Evolutionary conservation across 2,888 invertebrate species (phyloP), one percentile per base, ranked within the genome.

Genomic region (Augiades crinisus): DNA sequence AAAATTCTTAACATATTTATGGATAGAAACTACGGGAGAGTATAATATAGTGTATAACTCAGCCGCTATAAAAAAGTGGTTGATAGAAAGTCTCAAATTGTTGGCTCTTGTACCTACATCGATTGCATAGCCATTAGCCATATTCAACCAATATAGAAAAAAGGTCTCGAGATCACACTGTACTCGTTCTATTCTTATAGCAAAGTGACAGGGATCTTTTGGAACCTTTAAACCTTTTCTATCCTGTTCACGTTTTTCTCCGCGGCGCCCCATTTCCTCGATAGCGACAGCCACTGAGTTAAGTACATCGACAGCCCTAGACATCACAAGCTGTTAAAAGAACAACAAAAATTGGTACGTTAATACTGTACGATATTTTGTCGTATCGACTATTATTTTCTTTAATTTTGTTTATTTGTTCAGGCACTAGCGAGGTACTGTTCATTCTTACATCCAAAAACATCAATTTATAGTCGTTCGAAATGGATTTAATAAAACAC

Each of bases 221-320:
- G 30, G 6, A n/a, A 14, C 21, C 19, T 30, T 38, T 36, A 24
- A 38, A 37, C 24, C 31, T 36, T 12, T 30, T 10, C 44, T 21
- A 33, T 22, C 44, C 33, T 22, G 33, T 33, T 33, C 43, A 13
- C 31, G 47, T 38, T 30, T 30, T 30, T 31, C 16, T 40, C 19
- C 27, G 27, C 17, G 4, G 13, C 10, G 40, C 33, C 38, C 47
- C 30, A 31, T 41, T 49, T 34, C 17, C 40, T 41, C 33, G 40
- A 33, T 41, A 24, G 33, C 40, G 38, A 40, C 47, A 50, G 43
- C 34, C 27, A 50, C 43, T 50, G 37, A 50, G 50, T 50, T 50
- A 37, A 43, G 43, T 36, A 43, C 43, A 51, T 44, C 44, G 50
- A 50, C 50, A 14, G 44, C 50, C 43, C 44, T 51, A 44, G 36